Conservation (phyloP, 37 sponge, comb jelly and placozoan species). For the Mnemiopsis leidyi region DNA sequence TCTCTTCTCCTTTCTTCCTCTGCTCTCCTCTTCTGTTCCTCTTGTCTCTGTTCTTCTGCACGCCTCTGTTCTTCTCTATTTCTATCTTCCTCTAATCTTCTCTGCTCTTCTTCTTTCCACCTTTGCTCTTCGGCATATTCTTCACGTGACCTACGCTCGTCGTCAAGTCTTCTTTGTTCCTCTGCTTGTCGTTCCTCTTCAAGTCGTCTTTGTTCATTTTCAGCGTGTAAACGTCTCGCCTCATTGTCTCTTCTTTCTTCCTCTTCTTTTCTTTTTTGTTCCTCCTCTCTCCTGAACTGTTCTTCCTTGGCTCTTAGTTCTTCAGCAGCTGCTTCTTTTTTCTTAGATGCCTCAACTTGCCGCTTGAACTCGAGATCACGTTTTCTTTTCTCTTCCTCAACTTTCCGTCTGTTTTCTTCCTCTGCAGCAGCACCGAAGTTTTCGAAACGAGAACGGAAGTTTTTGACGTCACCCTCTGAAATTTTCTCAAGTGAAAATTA, state of each 20-base stretch:
- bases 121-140: background rate
- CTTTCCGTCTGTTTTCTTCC: conserved; percentile 42
- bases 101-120: background rate
- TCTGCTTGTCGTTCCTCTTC: background rate
- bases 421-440: conserved; percentile 30
- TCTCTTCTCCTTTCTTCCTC: background rate
- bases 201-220: background rate
- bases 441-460: conserved; percentile 31
- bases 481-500: too few species aligned
- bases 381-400: conserved; percentile 32
- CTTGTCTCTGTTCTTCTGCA: background rate
- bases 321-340: conserved; percentile 26
- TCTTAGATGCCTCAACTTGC: conserved; percentile 6
- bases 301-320: background rate
- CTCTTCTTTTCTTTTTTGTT: background rate
- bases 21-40: background rate
- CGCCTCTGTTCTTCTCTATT: background rate
- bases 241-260: background rate
- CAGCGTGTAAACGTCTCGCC: background rate
- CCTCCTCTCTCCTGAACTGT: background rate
- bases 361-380: background rate
- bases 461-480: conserved; percentile 51
- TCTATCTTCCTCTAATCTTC: background rate
- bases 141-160: background rate
- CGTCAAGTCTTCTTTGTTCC: background rate